Percentiles rank a stretch among this genome's conserved stretches.
These are phyloP conservation scores for Oryzias melastigma DNA, from an alignment of 2,113 vertebrate species.

Conservation along the genomic window DNA sequence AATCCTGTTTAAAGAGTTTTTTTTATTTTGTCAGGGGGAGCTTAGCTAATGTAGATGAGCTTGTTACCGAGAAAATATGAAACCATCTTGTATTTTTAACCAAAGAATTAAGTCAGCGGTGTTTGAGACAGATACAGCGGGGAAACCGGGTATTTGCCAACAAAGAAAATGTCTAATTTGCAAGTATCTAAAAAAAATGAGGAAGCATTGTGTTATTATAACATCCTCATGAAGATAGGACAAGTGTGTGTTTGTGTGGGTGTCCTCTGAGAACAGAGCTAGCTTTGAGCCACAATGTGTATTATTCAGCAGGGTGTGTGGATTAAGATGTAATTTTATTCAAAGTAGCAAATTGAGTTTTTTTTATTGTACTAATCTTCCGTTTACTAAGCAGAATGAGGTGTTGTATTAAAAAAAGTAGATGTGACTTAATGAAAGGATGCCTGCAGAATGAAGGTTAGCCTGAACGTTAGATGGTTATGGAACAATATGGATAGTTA, in stretches of 20 bases:
- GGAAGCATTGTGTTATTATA: no score
- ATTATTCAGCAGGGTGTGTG: constrained; percentile 69
- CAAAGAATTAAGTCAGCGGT: no score
- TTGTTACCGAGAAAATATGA: no score
- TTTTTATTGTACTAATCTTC: constrained; percentile 68
- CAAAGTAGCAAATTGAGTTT: constrained; percentile 71
- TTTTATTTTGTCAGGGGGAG: no score
- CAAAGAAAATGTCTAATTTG: no score
- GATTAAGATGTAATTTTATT: constrained; percentile 79
- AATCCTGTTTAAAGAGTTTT: no score
- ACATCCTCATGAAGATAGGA: background rate
- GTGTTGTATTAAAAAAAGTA: constrained; percentile 63
- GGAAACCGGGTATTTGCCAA: no score
- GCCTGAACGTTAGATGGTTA: constrained; percentile 36
- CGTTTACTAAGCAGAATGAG: constrained; percentile 70
- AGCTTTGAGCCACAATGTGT: constrained; percentile 63
- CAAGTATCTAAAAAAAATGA: no score
- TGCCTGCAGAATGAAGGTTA: constrained; percentile 44
- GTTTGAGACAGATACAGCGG: no score
- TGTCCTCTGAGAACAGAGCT: constrained; percentile 53
- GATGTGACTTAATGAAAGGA: constrained; percentile 62
- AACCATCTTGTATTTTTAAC: no score
- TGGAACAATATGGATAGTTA: constrained; percentile 2
- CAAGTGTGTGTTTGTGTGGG: constrained; percentile 9
- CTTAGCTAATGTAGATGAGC: no score